phyloP scores from a whole-genome alignment of 2,888 invertebrate genomes.

The Drosophila kuntzei region DNA sequence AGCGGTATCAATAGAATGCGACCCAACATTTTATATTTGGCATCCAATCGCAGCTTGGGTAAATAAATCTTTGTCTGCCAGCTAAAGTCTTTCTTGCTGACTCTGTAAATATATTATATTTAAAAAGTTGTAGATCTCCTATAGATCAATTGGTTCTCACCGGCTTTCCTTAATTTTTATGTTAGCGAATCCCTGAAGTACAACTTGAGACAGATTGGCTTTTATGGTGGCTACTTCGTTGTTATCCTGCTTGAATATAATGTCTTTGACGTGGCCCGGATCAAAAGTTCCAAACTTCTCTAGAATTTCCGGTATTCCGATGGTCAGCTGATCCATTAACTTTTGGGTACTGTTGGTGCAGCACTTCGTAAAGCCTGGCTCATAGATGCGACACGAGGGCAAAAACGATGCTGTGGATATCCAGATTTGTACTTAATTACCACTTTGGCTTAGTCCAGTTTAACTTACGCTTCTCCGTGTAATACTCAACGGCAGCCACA shows the following conservation, averaged over 20 bases:
- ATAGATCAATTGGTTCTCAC: conserved; percentile 83
- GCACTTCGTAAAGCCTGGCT: conserved; percentile 89
- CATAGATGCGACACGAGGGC: conserved; percentile 88
- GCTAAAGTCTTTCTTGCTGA: conserved; percentile 88
- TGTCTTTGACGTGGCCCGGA: conserved; percentile 88
- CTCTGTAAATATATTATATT: conserved; percentile 84
- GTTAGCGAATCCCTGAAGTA: conserved; percentile 88
- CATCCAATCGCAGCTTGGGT: conserved; percentile 89
- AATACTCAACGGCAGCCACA: conserved; percentile 61
- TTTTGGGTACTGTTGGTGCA: conserved; percentile 87
- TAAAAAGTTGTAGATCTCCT: background rate
- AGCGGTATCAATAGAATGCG: conserved; percentile 89
- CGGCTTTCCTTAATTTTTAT: conserved; percentile 88
- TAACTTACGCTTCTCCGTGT: conserved; percentile 72
- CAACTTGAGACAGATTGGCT: conserved; percentile 89
- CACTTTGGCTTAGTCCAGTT: background rate
- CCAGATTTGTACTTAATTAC: background rate
- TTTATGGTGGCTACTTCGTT: conserved; percentile 90
- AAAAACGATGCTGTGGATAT: conserved; percentile 87
- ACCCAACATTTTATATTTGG: conserved; percentile 89
- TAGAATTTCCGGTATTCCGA: conserved; percentile 78
- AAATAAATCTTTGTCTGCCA: conserved; percentile 88
- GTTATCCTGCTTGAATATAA: conserved; percentile 89
- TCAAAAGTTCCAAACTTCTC: conserved; percentile 87
- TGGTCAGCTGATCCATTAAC: conserved; percentile 87